phyloP scores from a whole-genome alignment of 2,888 invertebrate genomes.

The Lamproptera curius region DNA sequence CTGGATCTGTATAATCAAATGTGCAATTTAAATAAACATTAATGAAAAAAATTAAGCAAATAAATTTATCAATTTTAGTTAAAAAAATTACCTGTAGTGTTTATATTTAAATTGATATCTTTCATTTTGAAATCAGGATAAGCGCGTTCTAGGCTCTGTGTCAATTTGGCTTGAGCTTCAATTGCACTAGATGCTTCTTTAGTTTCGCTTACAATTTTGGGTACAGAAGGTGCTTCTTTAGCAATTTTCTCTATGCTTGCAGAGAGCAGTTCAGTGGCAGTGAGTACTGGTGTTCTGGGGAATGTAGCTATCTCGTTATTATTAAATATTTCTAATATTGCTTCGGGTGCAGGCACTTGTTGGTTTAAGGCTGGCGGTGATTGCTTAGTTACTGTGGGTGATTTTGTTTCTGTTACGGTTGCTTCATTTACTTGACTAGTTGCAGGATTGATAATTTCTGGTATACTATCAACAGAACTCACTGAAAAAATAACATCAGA shows the following conservation, averaged over 20 bases:
- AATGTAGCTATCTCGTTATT: slow-evolving; percentile 38
- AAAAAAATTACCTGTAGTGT: slow-evolving; percentile 53
- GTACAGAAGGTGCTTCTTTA: slow-evolving; percentile 42
- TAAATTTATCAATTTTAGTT: too few relatives aligned
- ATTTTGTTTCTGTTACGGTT: slow-evolving; percentile 40
- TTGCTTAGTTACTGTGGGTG: slow-evolving; percentile 38
- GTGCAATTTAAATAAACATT: too few relatives aligned
- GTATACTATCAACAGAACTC: slow-evolving; percentile 63
- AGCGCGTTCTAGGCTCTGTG: slow-evolving; percentile 62
- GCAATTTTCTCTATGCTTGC: slow-evolving; percentile 68
- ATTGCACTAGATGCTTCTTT: slow-evolving; percentile 55
- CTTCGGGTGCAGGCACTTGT: slow-evolving; percentile 33
- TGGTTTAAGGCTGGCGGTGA: slow-evolving; percentile 36
- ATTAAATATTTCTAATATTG: slow-evolving; percentile 39
- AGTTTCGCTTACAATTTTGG: slow-evolving; percentile 36
- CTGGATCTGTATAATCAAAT: slow-evolving; percentile 44
- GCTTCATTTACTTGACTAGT: slow-evolving; percentile 62
- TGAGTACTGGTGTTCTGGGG: slow-evolving; percentile 40
- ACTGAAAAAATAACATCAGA: slow-evolving; percentile 60
- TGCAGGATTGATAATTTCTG: slow-evolving; percentile 56
- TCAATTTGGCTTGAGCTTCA: slow-evolving; percentile 68
- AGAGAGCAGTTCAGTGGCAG: slow-evolving; percentile 61
- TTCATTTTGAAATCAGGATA: slow-evolving; percentile 65
- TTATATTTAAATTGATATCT: slow-evolving; percentile 68
- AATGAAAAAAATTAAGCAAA: too few relatives aligned